These are phyloP conservation scores for Phaenicophaeus curvirostris DNA, from an alignment of 2,797 vertebrate species.

Conservation along the genomic window DNA sequence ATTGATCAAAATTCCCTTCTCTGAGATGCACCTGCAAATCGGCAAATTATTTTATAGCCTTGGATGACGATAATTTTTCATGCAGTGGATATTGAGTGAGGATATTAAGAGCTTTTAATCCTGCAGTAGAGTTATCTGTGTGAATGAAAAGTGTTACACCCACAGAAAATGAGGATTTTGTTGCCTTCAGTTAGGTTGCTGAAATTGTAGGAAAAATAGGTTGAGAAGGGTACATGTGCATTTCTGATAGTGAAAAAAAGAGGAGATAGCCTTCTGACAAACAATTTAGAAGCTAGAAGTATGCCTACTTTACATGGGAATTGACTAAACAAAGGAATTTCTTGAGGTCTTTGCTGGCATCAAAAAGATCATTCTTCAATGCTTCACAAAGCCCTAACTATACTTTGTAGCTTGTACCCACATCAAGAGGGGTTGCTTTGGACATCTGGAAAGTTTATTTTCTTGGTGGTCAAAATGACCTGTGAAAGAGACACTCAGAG, in stretches of 20 bases:
- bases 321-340: not conserved
- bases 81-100: not conserved
- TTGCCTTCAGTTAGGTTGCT: not conserved
- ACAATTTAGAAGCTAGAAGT: not conserved
- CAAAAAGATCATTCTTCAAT: not conserved
- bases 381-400: not conserved
- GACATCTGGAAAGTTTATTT: not conserved
- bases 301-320: not conserved
- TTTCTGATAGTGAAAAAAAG: not conserved
- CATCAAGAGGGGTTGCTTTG: not conserved
- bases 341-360: not conserved
- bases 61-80: conserved; percentile 39
- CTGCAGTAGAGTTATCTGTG: fast-evolving
- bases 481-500: not conserved
- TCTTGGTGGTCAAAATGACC: not conserved
- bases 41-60: conserved; percentile 42
- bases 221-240: not conserved
- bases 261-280: not conserved
- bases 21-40: conserved; percentile 19
- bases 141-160: not conserved
- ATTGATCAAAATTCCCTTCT: conserved; percentile 37
- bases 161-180: not conserved
- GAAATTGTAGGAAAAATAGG: not conserved
- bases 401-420: fast-evolving
- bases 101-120: conserved; percentile 20